Conservation (phyloP, 1,140 invertebrate genomes). For the Dinothrombium tinctorium region DNA sequence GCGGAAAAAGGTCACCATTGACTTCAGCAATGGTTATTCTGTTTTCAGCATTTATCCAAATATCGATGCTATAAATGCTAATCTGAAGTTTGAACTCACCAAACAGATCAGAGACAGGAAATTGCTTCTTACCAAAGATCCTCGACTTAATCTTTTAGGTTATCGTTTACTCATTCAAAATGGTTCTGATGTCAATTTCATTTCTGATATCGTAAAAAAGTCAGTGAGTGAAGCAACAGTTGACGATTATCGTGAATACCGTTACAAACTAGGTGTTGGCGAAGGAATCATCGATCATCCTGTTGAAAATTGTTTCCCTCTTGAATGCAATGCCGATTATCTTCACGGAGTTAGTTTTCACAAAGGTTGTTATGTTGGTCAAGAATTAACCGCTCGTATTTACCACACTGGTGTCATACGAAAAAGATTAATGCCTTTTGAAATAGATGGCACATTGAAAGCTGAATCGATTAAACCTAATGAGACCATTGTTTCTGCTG, state of each 20-base stretch:
- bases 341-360: conserved; percentile 81
- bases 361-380: conserved; percentile 64
- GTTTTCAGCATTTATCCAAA: conserved; percentile 38
- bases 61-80: background rate
- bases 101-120: background rate
- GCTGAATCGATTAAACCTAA: too few species aligned
- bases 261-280: conserved; percentile 27
- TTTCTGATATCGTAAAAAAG: background rate
- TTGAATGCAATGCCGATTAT: conserved; percentile 84
- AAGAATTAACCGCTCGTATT: conserved; percentile 80
- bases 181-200: background rate
- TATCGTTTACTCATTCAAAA: background rate
- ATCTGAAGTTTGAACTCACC: background rate
- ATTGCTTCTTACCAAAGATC: conserved; percentile 9
- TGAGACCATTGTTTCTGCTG: too few species aligned
- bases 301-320: conserved; percentile 52
- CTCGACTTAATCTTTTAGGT: conserved; percentile 10
- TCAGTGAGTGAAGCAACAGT: conserved; percentile 7
- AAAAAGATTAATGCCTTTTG: conserved; percentile 88
- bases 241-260: conserved; percentile 25
- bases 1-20: conserved; percentile 45
- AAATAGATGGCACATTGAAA: too few species aligned
- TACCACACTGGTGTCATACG: conserved; percentile 85
- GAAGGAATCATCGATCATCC: conserved; percentile 66
- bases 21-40: conserved; percentile 29